Evolutionary conservation across 1,140 invertebrate genomes (phyloP).

Genomic region (Ceratosolen fusciceps): DNA sequence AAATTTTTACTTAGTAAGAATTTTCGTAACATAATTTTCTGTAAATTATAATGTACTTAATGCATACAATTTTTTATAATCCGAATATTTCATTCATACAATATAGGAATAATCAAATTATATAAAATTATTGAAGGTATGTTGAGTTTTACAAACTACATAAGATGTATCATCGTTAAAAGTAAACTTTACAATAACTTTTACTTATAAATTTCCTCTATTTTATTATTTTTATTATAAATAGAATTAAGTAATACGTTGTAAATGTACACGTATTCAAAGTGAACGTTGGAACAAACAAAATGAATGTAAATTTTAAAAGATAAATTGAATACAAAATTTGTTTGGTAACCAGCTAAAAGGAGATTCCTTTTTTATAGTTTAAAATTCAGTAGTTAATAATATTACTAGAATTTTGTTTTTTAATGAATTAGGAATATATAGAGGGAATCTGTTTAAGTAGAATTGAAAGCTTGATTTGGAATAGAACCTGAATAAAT

Average conservation of each 20-base stretch:
- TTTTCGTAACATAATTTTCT: background rate
- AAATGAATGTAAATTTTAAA: background rate
- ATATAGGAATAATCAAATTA: slow-evolving; percentile 4
- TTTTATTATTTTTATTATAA: slow-evolving; percentile 1
- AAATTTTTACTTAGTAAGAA: background rate
- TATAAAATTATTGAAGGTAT: background rate
- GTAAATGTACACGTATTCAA: background rate
- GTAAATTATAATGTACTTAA: slow-evolving; percentile 16
- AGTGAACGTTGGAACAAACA: background rate
- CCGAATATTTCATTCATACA: background rate
- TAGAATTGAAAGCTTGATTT: background rate
- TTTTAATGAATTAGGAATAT: background rate
- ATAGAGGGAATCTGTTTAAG: slow-evolving; percentile 4
- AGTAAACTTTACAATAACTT: slow-evolving; percentile 10
- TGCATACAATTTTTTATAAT: background rate
- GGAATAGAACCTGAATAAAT: background rate
- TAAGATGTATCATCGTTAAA: background rate
- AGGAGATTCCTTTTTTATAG: no score
- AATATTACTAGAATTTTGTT: background rate
- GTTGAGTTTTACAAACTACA: slow-evolving; percentile 4
- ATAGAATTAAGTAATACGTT: slow-evolving; percentile 12
- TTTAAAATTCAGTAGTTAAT: slow-evolving; percentile 4
- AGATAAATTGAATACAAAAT: background rate
- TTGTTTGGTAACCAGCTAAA: no score
- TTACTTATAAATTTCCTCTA: background rate